Conservation (phyloP, 2,888 invertebrate genomes). For the Dryobota labecula region DNA sequence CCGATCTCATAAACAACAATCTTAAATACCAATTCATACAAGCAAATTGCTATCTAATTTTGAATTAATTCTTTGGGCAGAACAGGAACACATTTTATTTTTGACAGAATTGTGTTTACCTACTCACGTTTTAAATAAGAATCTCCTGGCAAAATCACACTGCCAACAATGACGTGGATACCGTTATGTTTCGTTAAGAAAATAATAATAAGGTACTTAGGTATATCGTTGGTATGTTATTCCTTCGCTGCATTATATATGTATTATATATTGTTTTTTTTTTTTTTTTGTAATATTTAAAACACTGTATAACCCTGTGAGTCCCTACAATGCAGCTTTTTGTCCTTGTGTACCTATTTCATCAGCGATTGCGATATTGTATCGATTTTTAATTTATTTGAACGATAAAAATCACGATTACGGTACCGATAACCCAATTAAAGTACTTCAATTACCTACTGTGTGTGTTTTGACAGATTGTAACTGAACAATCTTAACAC, state of each 20-base stretch:
- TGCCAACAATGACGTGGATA: conserved; percentile 27
- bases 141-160: conserved; percentile 33
- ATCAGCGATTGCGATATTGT: conserved; percentile 4
- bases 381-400: background rate
- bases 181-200: conserved; percentile 38
- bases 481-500: background rate
- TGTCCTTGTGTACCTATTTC: conserved; percentile 12
- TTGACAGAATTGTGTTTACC: conserved; percentile 24
- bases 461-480: background rate
- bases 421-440: background rate
- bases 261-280: too few species aligned
- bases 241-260: background rate
- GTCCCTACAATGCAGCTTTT: background rate
- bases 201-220: background rate
- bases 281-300: background rate
- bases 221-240: conserved; percentile 5
- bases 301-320: background rate
- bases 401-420: background rate
- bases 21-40: background rate
- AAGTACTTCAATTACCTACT: background rate
- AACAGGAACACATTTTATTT: background rate
- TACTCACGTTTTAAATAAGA: conserved; percentile 27
- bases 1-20: background rate
- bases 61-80: background rate
- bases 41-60: background rate